phyloP scores from a whole-genome alignment of 2,888 invertebrate species.

The Chloroclysta siterata region DNA sequence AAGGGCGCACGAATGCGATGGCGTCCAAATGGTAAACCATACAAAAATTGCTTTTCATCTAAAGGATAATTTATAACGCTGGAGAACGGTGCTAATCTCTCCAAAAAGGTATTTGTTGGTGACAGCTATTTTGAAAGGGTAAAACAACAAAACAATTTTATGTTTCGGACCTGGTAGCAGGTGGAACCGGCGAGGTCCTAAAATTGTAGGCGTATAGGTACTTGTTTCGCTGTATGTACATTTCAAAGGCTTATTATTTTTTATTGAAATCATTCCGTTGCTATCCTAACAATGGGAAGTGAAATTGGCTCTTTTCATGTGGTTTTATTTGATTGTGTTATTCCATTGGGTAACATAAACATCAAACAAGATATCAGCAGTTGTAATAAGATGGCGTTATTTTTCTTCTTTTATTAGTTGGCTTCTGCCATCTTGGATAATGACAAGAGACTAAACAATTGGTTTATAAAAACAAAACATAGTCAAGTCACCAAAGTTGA shows the following conservation, averaged over 20 bases:
- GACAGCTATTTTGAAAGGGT: constrained; percentile 41
- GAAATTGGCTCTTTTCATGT: constrained; percentile 23
- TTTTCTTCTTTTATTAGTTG: neutral
- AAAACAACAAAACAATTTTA: constrained; percentile 47
- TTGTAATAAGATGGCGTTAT: neutral
- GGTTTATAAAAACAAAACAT: too few species aligned
- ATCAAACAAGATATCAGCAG: neutral
- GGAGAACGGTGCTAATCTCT: constrained; percentile 3
- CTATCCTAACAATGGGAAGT: constrained; percentile 35
- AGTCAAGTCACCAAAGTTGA: too few species aligned
- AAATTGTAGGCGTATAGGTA: constrained; percentile 12
- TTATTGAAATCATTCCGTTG: constrained; percentile 40
- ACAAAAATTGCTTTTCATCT: too few species aligned
- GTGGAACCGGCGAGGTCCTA: constrained; percentile 38
- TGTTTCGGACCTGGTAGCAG: constrained; percentile 41
- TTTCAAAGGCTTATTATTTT: constrained; percentile 44
- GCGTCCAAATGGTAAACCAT: too few species aligned
- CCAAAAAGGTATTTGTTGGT: constrained; percentile 29
- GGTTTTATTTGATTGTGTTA: constrained; percentile 8
- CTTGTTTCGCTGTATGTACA: constrained; percentile 39
- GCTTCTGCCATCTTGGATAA: neutral
- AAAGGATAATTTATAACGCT: neutral
- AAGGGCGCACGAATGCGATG: neutral
- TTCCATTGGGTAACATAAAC: constrained; percentile 4
- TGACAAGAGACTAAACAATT: too few species aligned